Conservation (phyloP, 2,888 invertebrate species). For the Ephialtes manifestator region DNA sequence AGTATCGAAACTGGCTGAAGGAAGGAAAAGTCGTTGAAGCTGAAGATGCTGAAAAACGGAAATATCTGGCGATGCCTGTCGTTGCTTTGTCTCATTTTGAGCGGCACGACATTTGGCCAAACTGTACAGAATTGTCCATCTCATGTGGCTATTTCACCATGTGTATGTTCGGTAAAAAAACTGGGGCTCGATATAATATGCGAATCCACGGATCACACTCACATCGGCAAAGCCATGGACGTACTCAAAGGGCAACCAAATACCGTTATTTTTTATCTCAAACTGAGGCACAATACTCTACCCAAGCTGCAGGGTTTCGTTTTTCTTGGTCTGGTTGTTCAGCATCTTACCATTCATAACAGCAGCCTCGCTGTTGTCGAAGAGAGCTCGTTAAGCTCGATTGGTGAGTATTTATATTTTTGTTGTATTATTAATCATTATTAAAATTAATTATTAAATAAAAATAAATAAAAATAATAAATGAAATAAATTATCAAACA, state of each 20-base stretch:
- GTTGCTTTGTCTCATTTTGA: constrained; percentile 68
- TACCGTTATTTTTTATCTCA: constrained; percentile 94
- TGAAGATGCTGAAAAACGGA: constrained; percentile 64
- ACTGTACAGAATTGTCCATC: constrained; percentile 91
- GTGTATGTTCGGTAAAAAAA: constrained; percentile 94
- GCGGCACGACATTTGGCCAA: constrained; percentile 78
- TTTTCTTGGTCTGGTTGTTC: constrained; percentile 95
- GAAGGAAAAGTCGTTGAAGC: constrained; percentile 30
- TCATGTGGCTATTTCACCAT: constrained; percentile 92
- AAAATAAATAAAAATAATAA: too few relatives aligned
- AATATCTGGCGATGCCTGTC: constrained; percentile 70
- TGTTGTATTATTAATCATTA: not conserved
- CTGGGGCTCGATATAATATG: constrained; percentile 95
- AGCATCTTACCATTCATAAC: constrained; percentile 95
- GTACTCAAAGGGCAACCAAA: constrained; percentile 92
- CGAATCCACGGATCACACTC: constrained; percentile 93
- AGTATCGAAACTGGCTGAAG: constrained; percentile 60
- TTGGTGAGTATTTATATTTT: constrained; percentile 88
- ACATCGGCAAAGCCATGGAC: constrained; percentile 93
- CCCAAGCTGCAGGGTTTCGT: constrained; percentile 95
- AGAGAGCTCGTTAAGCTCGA: constrained; percentile 94
- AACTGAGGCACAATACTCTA: constrained; percentile 94
- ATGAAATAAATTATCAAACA: too few relatives aligned
- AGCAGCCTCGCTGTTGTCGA: constrained; percentile 95
- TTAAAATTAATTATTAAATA: too few relatives aligned